Conservation (phyloP, 2,888 invertebrate genomes). For the Pandemis cinnamomeana region DNA sequence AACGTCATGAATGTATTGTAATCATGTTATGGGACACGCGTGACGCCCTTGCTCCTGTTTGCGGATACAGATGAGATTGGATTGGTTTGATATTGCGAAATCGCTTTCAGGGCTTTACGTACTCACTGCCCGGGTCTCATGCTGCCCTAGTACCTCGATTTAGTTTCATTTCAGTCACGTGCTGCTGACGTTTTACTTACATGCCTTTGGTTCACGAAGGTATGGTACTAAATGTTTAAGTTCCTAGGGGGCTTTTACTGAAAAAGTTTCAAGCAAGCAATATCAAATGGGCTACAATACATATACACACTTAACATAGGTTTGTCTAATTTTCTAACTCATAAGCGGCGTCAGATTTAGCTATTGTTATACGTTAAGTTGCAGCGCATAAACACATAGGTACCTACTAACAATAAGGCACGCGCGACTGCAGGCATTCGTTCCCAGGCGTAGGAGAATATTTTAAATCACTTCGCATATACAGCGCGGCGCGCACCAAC, state of each 20-base stretch:
- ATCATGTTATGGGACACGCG: slow-evolving; percentile 14
- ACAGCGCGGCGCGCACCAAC: slow-evolving; percentile 13
- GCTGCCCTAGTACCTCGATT: not conserved
- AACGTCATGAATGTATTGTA: slow-evolving; percentile 18
- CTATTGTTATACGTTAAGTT: not conserved
- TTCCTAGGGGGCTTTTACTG: not conserved
- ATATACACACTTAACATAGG: not conserved
- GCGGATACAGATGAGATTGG: slow-evolving; percentile 17
- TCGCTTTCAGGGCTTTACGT: slow-evolving; percentile 6
- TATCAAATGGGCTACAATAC: not conserved
- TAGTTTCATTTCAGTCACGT: slow-evolving; percentile 24
- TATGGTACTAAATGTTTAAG: not conserved
- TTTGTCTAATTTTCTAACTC: not conserved
- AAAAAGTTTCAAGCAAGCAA: not conserved
- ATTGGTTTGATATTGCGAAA: slow-evolving; percentile 29
- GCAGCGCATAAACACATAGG: not conserved
- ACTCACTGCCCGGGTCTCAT: not conserved
- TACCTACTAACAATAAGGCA: not conserved
- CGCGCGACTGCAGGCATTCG: not conserved
- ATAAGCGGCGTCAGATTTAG: not conserved
- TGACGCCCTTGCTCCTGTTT: slow-evolving; percentile 13
- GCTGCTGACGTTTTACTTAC: slow-evolving; percentile 19
- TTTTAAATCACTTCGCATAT: slow-evolving; percentile 21
- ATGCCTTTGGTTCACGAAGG: not conserved
- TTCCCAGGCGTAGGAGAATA: not conserved